A percentile compares a stretch with the other conserved stretches of the same genome.
Conservation (phyloP, 2,797 vertebrate species). For the Sebastes hubbsi region DNA sequence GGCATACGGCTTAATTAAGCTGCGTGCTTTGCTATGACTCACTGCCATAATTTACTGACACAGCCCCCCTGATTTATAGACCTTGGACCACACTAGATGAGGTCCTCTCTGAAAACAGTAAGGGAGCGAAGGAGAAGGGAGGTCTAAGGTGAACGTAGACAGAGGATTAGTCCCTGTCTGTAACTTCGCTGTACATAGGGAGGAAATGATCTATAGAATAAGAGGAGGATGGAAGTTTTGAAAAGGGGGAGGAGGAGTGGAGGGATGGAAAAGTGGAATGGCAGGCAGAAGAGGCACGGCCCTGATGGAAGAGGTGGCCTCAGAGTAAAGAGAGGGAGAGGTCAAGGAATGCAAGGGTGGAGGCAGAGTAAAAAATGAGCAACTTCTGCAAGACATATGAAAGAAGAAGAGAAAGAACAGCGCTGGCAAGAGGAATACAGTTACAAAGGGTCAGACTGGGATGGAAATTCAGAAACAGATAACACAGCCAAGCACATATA, state of each 20-base stretch:
- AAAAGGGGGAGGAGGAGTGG: slow-evolving; percentile 18
- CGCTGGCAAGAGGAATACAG: slow-evolving; percentile 8
- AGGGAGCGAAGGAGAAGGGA: slow-evolving; percentile 19
- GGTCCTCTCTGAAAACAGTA: slow-evolving; percentile 36
- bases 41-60: slow-evolving; percentile 50
- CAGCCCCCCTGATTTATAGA: slow-evolving; percentile 54
- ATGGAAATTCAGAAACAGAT: slow-evolving; percentile 15
- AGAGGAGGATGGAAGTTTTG: slow-evolving; percentile 48
- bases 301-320: slow-evolving; percentile 57
- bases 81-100: slow-evolving; percentile 57
- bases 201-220: slow-evolving; percentile 67
- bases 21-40: slow-evolving; percentile 50
- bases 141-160: slow-evolving; percentile 49
- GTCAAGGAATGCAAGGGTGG: slow-evolving; percentile 63
- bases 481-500: neutral
- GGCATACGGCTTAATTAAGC: slow-evolving; percentile 41
- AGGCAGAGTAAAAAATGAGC: slow-evolving; percentile 39
- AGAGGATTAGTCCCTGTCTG: slow-evolving; percentile 56
- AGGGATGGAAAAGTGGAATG: slow-evolving; percentile 45
- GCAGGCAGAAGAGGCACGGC: slow-evolving; percentile 48
- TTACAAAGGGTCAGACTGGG: neutral
- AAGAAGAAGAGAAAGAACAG: slow-evolving; percentile 40
- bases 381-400: slow-evolving; percentile 33
- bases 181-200: slow-evolving; percentile 30
- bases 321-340: slow-evolving; percentile 49